phyloP scores from a whole-genome alignment of 2,888 invertebrate genomes.

The Cheilosia grossa region DNA sequence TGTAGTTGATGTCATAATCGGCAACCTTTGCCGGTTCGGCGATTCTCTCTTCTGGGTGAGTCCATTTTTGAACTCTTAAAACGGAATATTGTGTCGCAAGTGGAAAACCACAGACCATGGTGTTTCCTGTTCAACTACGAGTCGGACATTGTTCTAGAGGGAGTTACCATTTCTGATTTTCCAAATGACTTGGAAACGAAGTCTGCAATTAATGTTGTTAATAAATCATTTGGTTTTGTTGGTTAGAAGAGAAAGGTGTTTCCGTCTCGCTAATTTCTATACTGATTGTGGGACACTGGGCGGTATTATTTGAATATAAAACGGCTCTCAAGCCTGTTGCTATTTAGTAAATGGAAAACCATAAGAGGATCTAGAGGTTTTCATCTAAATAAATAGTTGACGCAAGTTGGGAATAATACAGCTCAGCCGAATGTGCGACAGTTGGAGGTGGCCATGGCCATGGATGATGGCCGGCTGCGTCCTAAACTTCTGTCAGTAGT shows the following conservation, averaged over 20 bases:
- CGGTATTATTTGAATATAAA: too few species aligned
- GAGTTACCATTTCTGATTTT: not conserved
- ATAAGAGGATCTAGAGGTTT: too few species aligned
- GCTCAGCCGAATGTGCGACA: too few species aligned
- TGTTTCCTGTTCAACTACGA: slow-evolving; percentile 41
- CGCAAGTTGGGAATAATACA: too few species aligned
- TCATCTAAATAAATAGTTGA: too few species aligned
- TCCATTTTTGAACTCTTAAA: slow-evolving; percentile 50
- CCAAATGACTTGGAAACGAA: not conserved
- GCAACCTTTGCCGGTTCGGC: slow-evolving; percentile 66
- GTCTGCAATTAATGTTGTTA: slow-evolving; percentile 20
- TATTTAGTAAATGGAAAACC: too few species aligned
- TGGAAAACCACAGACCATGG: slow-evolving; percentile 62
- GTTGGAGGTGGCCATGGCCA: too few species aligned
- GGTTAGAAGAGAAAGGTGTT: not conserved
- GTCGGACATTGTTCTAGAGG: slow-evolving; percentile 24
- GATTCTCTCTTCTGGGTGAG: slow-evolving; percentile 61
- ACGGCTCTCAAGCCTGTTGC: too few species aligned
- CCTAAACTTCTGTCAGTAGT: too few species aligned
- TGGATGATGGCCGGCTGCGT: too few species aligned
- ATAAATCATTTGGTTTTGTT: slow-evolving; percentile 25
- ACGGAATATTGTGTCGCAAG: slow-evolving; percentile 53
- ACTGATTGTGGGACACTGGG: too few species aligned
- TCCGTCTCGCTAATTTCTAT: too few species aligned
- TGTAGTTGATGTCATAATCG: slow-evolving; percentile 51